Evolutionary conservation across 2,113 vertebrate genomes (phyloP).

Genomic region (Crotalus helleri): DNA sequence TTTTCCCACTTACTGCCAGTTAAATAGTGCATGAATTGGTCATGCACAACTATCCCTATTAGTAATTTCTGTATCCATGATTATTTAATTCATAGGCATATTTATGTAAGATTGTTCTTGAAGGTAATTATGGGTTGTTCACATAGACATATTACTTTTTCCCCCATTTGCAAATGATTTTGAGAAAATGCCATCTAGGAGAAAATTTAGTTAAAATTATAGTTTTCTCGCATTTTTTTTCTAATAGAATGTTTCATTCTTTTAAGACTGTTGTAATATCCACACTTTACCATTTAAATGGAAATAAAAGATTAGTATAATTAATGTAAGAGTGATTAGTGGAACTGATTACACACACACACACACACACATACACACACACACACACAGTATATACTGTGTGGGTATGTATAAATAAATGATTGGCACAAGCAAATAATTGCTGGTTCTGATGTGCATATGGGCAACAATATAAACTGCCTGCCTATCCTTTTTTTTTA

Average conservation of each 20-base stretch:
- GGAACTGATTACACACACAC: not conserved
- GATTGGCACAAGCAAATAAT: not conserved
- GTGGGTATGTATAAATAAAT: not conserved
- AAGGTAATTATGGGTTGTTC: not conserved
- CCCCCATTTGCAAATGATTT: not conserved
- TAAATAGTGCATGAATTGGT: not conserved
- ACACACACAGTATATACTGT: not conserved
- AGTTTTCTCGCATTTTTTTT: not conserved
- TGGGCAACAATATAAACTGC: not conserved
- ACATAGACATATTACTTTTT: not conserved
- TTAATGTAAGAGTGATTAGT: not conserved
- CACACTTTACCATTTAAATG: not conserved
- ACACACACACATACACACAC: not conserved
- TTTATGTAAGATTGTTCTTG: not conserved
- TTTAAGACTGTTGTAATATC: not conserved
- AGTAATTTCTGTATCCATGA: not conserved
- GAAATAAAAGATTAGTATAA: not conserved
- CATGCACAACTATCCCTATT: not conserved
- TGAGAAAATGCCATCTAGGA: not conserved
- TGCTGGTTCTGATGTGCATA: not conserved
- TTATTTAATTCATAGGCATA: not conserved
- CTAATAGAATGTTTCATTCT: not conserved
- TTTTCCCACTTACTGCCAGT: not conserved
- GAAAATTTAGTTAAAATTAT: not conserved
- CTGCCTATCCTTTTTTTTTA: not conserved